Evolutionary conservation across 2,797 vertebrate genomes (phyloP).

Genomic region (Betta splendens): DNA sequence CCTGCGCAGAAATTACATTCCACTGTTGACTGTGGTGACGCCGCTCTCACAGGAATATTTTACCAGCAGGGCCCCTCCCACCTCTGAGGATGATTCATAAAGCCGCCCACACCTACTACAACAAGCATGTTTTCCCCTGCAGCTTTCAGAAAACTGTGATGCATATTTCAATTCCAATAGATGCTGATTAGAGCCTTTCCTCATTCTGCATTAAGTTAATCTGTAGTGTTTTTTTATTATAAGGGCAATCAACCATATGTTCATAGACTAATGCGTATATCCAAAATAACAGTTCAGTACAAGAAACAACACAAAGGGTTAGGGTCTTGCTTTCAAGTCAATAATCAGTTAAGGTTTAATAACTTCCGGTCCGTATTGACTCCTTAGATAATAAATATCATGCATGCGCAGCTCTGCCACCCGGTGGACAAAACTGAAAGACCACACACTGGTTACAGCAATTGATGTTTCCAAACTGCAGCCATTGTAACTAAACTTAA

Average conservation of each 20-base stretch:
- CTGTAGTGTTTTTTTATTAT: too few species aligned
- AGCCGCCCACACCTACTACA: slow-evolving; percentile 46
- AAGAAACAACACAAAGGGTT: too few species aligned
- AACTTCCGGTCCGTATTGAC: background rate
- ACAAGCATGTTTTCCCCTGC: slow-evolving; percentile 1
- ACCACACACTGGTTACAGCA: background rate
- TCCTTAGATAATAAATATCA: background rate
- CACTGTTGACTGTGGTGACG: slow-evolving; percentile 37
- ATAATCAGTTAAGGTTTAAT: background rate
- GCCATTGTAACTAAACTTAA: too few species aligned
- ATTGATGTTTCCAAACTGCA: background rate
- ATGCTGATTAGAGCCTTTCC: background rate
- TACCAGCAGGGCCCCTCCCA: slow-evolving; percentile 64
- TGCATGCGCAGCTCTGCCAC: slow-evolving; percentile 30
- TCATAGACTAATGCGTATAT: too few species aligned
- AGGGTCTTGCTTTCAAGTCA: too few species aligned
- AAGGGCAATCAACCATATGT: too few species aligned
- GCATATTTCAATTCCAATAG: background rate
- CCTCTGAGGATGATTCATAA: slow-evolving; percentile 48
- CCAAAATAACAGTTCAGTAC: background rate
- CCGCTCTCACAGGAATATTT: slow-evolving; percentile 28
- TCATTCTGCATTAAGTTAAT: background rate
- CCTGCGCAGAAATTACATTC: slow-evolving; percentile 54
- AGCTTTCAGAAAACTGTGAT: background rate
- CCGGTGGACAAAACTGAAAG: slow-evolving; percentile 26